Evolutionary conservation across 2,113 vertebrate species (phyloP), one percentile per base, ranked within the genome.

Genomic region (Microtus pennsylvanicus): DNA sequence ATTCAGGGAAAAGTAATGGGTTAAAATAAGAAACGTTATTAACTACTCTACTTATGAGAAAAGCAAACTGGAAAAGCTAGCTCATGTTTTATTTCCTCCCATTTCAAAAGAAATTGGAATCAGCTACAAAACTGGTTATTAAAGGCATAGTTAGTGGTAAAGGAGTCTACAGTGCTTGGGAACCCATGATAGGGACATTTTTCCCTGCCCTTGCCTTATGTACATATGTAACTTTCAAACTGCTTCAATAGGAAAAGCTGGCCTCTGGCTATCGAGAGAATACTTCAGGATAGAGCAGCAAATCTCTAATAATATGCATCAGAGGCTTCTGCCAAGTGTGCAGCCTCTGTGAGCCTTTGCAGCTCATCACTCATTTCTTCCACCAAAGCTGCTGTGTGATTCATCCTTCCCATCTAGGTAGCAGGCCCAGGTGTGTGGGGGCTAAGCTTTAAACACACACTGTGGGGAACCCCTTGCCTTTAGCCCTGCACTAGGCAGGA

Each of bases 1-100:
- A 95, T 95, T 93, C 94, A 97, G 63, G 93, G 74, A 95, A 95
- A 97, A 87, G 69, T 94, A 81, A 94, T 92, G 87, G 91, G 88
- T 91, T 96, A 83, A 94, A 96, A 93, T 78, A 93, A 96, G 76
- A 96, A 95, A 92, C 89, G 12, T 74, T 96, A 77, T 94, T 95
- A 94, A 94, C 85, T 45, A 69, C 78, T 97, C 85, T 45, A 69
- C 78, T 97, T 78, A 61, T 47, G 90, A 28, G 91, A 92, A 86
- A 97, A 89, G 63, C 92, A 87, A 92, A 93, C 24, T 85, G 19
- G 45, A 58, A 58, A 58, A 92, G 72, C 42, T 93, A 95, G 69
- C 67, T 87, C 76, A 55, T 45, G 63, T 72, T 96, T 96, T 97
- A 96, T 91, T 92, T 77, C 33, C 72, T 61, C 17, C 47, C 58